A percentile compares a stretch with the other conserved stretches of the same genome.
Conservation (phyloP, 2,113 vertebrate species). For the Lynx canadensis region DNA sequence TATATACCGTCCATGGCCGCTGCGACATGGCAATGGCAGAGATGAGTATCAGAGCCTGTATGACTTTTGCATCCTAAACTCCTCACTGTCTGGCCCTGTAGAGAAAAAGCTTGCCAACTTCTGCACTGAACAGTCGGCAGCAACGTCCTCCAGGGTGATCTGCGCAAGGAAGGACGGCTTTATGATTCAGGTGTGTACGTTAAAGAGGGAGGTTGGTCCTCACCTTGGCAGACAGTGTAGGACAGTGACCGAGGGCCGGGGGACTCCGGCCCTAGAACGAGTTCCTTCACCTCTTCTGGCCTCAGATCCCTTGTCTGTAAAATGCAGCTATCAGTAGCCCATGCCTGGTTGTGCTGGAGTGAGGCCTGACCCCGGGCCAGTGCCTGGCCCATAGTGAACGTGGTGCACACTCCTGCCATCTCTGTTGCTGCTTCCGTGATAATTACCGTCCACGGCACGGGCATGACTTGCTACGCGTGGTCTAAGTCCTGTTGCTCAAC, state of each 20-base stretch:
- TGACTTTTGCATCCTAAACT: background rate
- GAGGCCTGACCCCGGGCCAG: fast-evolving
- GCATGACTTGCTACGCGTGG: background rate
- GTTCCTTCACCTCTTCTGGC: background rate
- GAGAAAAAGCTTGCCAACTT: background rate
- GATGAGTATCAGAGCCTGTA: background rate
- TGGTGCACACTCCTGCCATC: fast-evolving
- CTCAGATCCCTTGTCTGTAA: background rate
- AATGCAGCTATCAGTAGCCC: fast-evolving
- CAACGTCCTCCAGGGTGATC: background rate
- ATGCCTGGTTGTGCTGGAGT: fast-evolving
- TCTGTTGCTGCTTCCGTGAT: fast-evolving
- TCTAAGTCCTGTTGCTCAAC: background rate
- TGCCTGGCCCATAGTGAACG: fast-evolving
- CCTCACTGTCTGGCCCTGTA: background rate
- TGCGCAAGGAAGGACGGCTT: background rate
- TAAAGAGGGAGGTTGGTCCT: background rate
- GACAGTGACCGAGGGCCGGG: background rate
- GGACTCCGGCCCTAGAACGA: background rate
- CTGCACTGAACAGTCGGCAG: background rate
- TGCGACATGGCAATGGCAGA: background rate
- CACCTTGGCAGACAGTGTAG: background rate
- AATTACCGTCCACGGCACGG: background rate
- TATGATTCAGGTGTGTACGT: background rate
- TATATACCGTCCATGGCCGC: fast-evolving